Conservation (phyloP, 2,888 invertebrate genomes). For the Cataglyphis livida region DNA sequence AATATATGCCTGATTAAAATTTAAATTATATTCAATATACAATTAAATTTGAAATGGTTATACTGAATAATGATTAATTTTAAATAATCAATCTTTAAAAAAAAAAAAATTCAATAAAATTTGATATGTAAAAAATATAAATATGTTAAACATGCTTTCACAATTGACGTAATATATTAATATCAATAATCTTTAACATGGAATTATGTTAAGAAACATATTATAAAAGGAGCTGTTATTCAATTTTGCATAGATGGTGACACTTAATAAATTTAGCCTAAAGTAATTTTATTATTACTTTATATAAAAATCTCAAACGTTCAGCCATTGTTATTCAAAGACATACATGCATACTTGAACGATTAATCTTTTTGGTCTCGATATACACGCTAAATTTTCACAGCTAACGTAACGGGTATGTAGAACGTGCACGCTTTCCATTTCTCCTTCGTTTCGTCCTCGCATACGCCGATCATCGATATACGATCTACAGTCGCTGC, state of each 20-base stretch:
- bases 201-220: not conserved
- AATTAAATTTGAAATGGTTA: too few species aligned
- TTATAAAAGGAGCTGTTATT: not conserved
- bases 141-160: not conserved
- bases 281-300: not conserved
- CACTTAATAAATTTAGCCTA: not conserved
- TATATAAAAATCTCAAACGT: not conserved
- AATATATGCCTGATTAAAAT: too few species aligned
- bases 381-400: not conserved
- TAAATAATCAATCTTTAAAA: not conserved
- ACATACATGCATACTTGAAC: not conserved
- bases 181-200: not conserved
- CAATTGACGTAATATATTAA: not conserved
- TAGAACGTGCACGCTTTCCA: constrained; percentile 42
- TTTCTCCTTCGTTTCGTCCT: constrained; percentile 25
- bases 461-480: constrained; percentile 70
- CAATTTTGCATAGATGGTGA: not conserved
- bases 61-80: not conserved
- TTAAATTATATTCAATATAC: too few species aligned
- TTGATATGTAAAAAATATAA: not conserved
- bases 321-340: not conserved
- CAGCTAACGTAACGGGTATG: constrained; percentile 2
- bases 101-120: not conserved
- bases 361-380: not conserved
- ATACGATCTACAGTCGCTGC: constrained; percentile 65